Evolutionary conservation across 2,888 invertebrate genomes (phyloP), one percentile per base, ranked within the genome.

Genomic region (Hetaerina titia): DNA sequence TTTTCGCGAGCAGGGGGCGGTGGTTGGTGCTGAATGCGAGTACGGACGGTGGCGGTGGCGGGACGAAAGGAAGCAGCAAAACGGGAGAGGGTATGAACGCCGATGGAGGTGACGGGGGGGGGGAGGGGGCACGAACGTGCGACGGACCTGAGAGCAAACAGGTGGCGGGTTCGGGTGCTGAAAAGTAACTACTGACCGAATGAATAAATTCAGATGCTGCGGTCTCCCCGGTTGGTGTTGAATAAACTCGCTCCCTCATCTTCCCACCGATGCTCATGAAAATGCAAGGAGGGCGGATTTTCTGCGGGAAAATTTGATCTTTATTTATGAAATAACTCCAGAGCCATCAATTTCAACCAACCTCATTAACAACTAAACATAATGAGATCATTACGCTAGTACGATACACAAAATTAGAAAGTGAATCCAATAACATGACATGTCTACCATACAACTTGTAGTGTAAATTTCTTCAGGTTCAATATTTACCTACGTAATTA

Each of bases 171-270:
- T 56, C 8, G 56, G 45, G 69, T 45, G 25, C 74, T 69, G 74
- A 69, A 56, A 92, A 92, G 92, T 64, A 69, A 64, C 74, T 69
- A 69, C 69, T 92, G 92, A 92, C 92, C 92, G 69, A 69, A 69
- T 56, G 45, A 92, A 92, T 92, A 92, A 92, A 64, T 45, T 69
- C 92, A 22, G 74, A 25, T 31, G 92, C 69, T 64, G 31, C 22
- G 74, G 92, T 45, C 9, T 69, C 19, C 74, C 45, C 64, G 64
- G 19, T 45, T n/a, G n/a, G 63, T 64, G n/a, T 92, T 45, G 56
- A 89, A 89, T 19, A 69, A 13, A 45, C 56, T 15, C 69, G 15
- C 17, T n/a, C 56, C 56, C 45, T 19, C 45, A 88, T 19, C 89
- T 45, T 45, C 45, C n/a, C 74, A 19, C 22, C 7, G 74, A 74